Percentiles rank a stretch among this genome's conserved stretches.
Evolutionary conservation across 2,888 invertebrate species (phyloP).

Genomic region (Icerya purchasi): DNA sequence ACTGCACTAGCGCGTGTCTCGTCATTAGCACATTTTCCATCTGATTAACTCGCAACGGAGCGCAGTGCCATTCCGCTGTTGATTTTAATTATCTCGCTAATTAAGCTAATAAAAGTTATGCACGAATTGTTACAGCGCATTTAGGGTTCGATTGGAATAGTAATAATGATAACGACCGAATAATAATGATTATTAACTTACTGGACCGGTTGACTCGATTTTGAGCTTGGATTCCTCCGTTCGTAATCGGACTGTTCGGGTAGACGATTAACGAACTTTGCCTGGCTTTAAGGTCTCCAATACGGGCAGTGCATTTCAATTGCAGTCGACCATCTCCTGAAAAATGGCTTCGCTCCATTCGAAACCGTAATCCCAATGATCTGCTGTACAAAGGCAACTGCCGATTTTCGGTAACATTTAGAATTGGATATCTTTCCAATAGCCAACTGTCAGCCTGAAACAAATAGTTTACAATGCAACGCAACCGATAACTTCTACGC

Average conservation of each 20-base stretch:
- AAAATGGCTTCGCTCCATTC: background rate
- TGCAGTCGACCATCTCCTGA: background rate
- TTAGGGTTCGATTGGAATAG: too few relatives aligned
- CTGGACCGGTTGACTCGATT: conserved; percentile 3
- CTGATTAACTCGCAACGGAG: too few relatives aligned
- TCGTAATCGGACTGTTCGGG: background rate
- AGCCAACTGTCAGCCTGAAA: background rate
- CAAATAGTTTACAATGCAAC: too few relatives aligned
- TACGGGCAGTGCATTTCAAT: background rate
- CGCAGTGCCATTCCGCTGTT: too few relatives aligned
- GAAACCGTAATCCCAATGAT: background rate
- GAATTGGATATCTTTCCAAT: background rate
- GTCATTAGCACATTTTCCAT: too few relatives aligned
- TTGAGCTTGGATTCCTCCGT: conserved; percentile 7
- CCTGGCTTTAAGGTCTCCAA: background rate
- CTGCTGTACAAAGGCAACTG: background rate
- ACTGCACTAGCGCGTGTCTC: too few relatives aligned
- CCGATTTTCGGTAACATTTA: background rate
- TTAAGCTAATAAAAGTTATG: too few relatives aligned
- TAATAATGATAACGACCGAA: too few relatives aligned
- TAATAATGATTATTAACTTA: conserved; percentile 1
- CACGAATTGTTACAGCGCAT: too few relatives aligned
- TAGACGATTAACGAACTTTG: background rate
- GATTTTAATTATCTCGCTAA: too few relatives aligned
- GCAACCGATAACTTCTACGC: too few relatives aligned